These are phyloP conservation scores for Neuroterus valhalla DNA, from an alignment of 1,140 invertebrate genomes.

Conservation along the genomic window DNA sequence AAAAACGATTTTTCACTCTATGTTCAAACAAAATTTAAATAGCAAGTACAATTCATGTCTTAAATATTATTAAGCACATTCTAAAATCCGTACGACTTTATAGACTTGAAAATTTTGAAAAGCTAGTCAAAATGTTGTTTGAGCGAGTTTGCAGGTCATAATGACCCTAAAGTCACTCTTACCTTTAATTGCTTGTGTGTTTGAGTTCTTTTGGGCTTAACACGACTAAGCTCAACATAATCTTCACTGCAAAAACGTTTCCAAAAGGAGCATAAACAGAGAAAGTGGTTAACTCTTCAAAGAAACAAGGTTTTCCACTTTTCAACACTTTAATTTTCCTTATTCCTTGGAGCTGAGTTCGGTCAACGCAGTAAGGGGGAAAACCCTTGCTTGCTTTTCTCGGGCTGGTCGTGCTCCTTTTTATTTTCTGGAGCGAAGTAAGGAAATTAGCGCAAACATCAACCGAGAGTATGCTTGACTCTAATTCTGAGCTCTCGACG, in stretches of 20 bases:
- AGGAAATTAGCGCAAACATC: constrained; percentile 24
- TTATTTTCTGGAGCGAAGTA: constrained; percentile 9
- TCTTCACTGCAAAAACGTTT: constrained; percentile 1
- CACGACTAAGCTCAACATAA: neutral
- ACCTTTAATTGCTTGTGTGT: no score
- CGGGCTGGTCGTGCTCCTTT: neutral
- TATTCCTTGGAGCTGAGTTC: no score
- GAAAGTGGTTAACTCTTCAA: neutral
- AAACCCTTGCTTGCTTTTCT: neutral
- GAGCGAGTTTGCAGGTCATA: no score
- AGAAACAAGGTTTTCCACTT: constrained; percentile 15
- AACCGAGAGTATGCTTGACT: neutral
- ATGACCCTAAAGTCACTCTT: no score
- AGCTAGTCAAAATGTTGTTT: no score
- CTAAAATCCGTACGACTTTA: no score
- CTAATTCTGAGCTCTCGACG: constrained; percentile 1
- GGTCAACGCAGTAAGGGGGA: neutral
- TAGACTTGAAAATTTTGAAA: no score
- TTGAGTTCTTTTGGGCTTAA: no score
- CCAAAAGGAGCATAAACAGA: neutral
- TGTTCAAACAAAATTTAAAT: neutral
- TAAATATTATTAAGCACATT: no score
- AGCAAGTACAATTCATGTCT: neutral
- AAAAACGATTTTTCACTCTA: neutral
- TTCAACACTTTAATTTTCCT: constrained; percentile 14